Evolutionary conservation across 2,113 vertebrate genomes (phyloP).

Genomic region (Chascanopsetta lugubris): DNA sequence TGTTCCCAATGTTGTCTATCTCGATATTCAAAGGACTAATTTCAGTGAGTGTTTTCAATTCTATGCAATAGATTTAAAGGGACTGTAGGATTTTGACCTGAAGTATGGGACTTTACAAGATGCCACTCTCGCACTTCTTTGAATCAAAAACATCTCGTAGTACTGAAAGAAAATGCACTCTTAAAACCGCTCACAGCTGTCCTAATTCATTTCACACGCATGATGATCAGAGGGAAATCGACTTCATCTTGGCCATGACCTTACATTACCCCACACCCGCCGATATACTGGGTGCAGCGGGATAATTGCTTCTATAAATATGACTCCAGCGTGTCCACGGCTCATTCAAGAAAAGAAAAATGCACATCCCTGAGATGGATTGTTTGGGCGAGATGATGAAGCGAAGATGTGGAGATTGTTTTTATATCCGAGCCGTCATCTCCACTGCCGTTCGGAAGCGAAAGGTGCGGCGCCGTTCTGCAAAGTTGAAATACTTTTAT

Average conservation of each 20-base stretch:
- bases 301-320: constrained; percentile 49
- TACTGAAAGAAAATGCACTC: constrained; percentile 23
- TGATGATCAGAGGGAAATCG: constrained; percentile 22
- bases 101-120: neutral
- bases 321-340: constrained; percentile 7
- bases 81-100: too few relatives aligned
- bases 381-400: constrained; percentile 22
- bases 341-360: constrained; percentile 28
- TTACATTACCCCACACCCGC: too few relatives aligned
- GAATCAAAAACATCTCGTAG: constrained; percentile 21
- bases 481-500: constrained; percentile 46
- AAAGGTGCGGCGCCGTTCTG: constrained; percentile 37
- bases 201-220: constrained; percentile 32
- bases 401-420: constrained; percentile 36
- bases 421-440: constrained; percentile 49
- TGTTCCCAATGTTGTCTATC: too few relatives aligned
- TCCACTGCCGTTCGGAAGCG: constrained; percentile 28
- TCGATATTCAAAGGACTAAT: neutral
- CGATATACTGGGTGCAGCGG: constrained; percentile 17
- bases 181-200: constrained; percentile 34
- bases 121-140: neutral
- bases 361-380: constrained; percentile 18
- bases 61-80: too few relatives aligned
- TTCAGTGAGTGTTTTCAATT: too few relatives aligned
- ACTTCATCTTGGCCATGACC: constrained; percentile 30